Conservation (phyloP, 2,888 invertebrate species). For the Meliscaeva auricollis region DNA sequence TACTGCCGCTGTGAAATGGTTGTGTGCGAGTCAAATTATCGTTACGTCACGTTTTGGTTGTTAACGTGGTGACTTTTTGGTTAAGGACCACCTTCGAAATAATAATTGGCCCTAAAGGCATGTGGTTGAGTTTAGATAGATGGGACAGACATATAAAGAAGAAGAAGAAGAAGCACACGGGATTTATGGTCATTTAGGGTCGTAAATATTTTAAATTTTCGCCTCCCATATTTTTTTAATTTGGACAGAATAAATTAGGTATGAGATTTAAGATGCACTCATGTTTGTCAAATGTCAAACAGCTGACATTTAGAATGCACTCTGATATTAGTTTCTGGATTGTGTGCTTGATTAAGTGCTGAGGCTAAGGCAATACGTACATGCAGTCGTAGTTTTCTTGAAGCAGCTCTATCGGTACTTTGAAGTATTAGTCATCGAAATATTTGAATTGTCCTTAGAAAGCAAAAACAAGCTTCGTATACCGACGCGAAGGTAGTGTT, state of each 20-base stretch:
- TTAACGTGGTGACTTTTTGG: constrained; percentile 80
- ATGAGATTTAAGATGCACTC: constrained; percentile 59
- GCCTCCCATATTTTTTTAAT: constrained; percentile 62
- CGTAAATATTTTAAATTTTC: constrained; percentile 79
- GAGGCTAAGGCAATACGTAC: too few species aligned
- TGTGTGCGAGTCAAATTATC: constrained; percentile 64
- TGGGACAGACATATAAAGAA: background rate
- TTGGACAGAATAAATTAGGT: constrained; percentile 56
- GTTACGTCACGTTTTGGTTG: constrained; percentile 82
- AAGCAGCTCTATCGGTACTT: too few species aligned
- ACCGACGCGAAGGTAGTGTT: too few species aligned
- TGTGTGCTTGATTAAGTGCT: too few species aligned
- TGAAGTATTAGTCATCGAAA: too few species aligned
- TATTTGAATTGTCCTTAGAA: too few species aligned
- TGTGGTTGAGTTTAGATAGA: background rate
- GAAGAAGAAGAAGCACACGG: constrained; percentile 44
- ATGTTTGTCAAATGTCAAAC: too few species aligned
- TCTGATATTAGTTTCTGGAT: constrained; percentile 38
- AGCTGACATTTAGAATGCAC: too few species aligned
- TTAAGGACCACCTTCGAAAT: constrained; percentile 70
- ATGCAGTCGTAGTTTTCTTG: too few species aligned
- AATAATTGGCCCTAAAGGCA: constrained; percentile 65
- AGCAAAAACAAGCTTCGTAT: too few species aligned
- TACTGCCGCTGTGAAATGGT: background rate
- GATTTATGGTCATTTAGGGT: constrained; percentile 82